Evolutionary conservation across 2,113 vertebrate genomes (phyloP).

Genomic region (Pygoscelis antarcticus): DNA sequence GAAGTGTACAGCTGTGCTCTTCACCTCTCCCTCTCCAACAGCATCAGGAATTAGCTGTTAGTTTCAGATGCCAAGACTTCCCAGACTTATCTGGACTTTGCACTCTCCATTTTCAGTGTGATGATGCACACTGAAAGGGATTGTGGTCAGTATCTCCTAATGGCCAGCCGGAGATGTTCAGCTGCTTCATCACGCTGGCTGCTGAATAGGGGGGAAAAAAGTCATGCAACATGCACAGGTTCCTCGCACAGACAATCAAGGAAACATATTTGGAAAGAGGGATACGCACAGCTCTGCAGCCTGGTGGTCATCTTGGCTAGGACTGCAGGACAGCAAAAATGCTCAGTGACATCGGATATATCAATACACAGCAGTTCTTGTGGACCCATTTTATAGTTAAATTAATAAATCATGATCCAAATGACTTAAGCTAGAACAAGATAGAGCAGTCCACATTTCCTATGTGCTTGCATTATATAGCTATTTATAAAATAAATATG

Average conservation of each 20-base stretch:
- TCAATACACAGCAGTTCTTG: not conserved
- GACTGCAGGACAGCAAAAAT: not conserved
- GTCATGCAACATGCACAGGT: rapidly evolving
- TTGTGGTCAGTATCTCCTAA: not conserved
- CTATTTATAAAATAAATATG: not conserved
- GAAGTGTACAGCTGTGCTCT: not conserved
- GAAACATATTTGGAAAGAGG: not conserved
- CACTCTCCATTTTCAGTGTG: not conserved
- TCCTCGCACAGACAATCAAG: not conserved
- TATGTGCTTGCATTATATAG: not conserved
- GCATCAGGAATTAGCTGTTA: not conserved
- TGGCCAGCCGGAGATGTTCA: not conserved
- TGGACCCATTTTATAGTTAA: not conserved
- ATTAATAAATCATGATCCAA: not conserved
- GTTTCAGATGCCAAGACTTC: not conserved
- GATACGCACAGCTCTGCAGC: not conserved
- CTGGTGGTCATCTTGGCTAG: not conserved
- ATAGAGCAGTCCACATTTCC: not conserved
- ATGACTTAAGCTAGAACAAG: not conserved
- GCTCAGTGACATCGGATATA: not conserved
- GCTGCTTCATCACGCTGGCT: not conserved
- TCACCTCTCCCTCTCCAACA: not conserved
- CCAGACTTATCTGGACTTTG: not conserved
- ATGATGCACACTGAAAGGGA: too few species aligned
- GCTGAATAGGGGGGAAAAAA: not conserved